Evolutionary conservation across 92 coral and sea anemone species (phyloP).

Genomic region (Umimayanthus chanpuru): DNA sequence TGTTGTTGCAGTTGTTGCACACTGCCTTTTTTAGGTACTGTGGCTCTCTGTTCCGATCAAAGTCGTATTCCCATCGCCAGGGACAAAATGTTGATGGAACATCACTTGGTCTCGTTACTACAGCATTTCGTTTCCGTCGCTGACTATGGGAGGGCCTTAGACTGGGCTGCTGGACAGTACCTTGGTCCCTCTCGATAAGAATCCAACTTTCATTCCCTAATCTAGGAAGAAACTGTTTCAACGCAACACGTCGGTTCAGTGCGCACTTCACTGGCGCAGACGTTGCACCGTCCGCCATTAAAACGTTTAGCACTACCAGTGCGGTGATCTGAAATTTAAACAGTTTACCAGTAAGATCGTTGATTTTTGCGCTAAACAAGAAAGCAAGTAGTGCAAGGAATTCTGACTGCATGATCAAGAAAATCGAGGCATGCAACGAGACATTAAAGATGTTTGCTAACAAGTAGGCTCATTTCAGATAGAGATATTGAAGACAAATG

Average conservation of each 20-base stretch:
- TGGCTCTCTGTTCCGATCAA: conserved; percentile 33
- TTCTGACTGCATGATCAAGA: too few relatives aligned
- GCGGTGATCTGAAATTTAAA: background rate
- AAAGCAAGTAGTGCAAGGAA: too few relatives aligned
- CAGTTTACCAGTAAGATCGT: background rate
- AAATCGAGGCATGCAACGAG: too few relatives aligned
- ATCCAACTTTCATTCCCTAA: background rate
- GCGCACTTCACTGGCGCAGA: background rate
- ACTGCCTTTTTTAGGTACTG: conserved; percentile 25
- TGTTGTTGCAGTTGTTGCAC: conserved; percentile 8
- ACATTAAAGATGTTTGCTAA: too few relatives aligned
- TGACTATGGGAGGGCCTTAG: background rate
- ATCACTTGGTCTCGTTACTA: conserved; percentile 15
- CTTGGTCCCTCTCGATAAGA: background rate
- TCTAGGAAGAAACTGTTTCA: background rate
- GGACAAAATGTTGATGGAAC: conserved; percentile 34
- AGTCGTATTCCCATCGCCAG: conserved; percentile 46
- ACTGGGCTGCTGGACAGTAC: background rate
- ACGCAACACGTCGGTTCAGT: background rate
- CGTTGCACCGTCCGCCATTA: background rate
- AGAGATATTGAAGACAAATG: too few relatives aligned
- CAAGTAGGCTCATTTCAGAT: too few relatives aligned
- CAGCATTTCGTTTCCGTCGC: background rate
- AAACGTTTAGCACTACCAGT: background rate
- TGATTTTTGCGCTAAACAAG: too few relatives aligned